Evolutionary conservation across 2,113 vertebrate species (phyloP), one percentile per base, ranked within the genome.

Genomic region (Nymphicus hollandicus): DNA sequence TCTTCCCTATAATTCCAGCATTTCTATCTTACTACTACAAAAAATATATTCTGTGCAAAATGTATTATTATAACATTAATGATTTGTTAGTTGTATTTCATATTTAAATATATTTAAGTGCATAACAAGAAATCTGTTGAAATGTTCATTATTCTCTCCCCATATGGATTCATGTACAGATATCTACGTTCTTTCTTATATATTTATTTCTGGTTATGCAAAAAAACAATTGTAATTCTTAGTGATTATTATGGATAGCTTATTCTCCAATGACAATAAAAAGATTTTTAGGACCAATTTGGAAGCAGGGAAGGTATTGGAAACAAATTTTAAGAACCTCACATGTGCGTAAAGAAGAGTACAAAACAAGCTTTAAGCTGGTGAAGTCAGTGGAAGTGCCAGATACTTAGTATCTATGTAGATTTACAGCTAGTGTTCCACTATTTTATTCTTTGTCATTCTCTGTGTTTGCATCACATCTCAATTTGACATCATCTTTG

Each of bases 401-500:
- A 74, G 13, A 60, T 17, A 33, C 3, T 60, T 60, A 37, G 4
- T 22, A 25, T 63, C 23, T 76, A 5, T 9, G 9, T 70, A 25
- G 60, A 78, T 89, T 89, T 44, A n/a, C 18, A 85, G 4, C 17
- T 37, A 77, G 13, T 39, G 8, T 61, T 23, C 10, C n/a, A 39
- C 33, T 41, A 25, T 83, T 88, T 83, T 55, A 47, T 65, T 84
- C 47, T 82, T 91, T 61, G 29, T 65, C 33, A 28, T 76, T 56
- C 13, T 63, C 17, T 81, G 17, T 92, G 31, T 74, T 72, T 92
- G 55, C 22, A 91, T 74, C 58, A 76, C 43, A 91, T 89, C 44
- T 89, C 81, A 90, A 52, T 81, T 80, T 93, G 84, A 16, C 64
- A 88, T 94, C 55, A 89, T 95, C 68, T 88, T 23, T 66, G 60